Base-by-base conservation (phyloP, 2,888 invertebrate species). In the Mycogona germanica region DNA sequence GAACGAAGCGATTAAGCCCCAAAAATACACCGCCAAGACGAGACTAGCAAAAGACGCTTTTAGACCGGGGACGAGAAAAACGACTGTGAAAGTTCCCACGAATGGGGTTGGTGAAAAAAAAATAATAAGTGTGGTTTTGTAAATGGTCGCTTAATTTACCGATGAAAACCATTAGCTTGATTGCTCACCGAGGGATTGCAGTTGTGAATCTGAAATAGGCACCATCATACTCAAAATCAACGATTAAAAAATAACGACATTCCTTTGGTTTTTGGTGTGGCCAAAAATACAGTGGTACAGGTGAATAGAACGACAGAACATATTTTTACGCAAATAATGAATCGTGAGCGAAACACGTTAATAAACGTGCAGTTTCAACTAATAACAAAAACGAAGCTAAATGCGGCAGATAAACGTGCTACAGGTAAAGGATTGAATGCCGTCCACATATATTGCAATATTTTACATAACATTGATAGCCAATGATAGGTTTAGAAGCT, bases 81-180 rank as follows among this genome's bases (percentile, higher is more conserved):
- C 7, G 9, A 17, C n/a, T 9, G 7, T 9, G 26, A 45, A 23
- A 45, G 26, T n/a, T 5, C 45, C 21, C 21, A 26, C 12, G 25
- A 12, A 35, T 12, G 35, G n/a, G 35, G 7, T 21, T 25, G 23
- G 12, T n/a, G 9, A 21, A 9, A 30, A 30, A 32, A 47, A 21
- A 21, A 35, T 6, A 47, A 21, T 29, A 28, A 40, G 17, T 19
- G 26, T 28, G 38, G 29, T 44, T 21, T 26, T 32, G 21, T 46
- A 46, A 53, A 37, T 28, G 29, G 47, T 55, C 47, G 28, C 38
- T 46, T 42, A 25, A 46, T 48, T 79, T 86, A 86, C 85, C 86
- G 86, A 85, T 84, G 85, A 84, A 85, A 84, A 85, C 84, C 85
- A 84, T 84, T 84, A 84, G 85, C 85, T 82, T 81, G 81, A 85